These are phyloP conservation scores for Muscina levida DNA, from an alignment of 2,888 invertebrate genomes.

Conservation along the genomic window DNA sequence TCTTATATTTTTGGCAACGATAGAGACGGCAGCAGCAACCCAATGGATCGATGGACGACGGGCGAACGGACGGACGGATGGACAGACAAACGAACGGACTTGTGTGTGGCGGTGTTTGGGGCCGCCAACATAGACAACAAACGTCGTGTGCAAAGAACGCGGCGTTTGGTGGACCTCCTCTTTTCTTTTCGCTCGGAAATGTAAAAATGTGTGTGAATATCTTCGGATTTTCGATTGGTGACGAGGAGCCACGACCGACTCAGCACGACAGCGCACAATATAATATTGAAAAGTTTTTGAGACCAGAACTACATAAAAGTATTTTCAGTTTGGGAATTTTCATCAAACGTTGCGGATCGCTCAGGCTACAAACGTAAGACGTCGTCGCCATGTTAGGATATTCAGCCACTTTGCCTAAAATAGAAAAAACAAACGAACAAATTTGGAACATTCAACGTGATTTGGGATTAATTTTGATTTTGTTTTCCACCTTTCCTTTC, in stretches of 20 bases:
- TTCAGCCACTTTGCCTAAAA: conserved; percentile 14
- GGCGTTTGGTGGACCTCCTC: conserved; percentile 6
- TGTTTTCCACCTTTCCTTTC: conserved; percentile 69
- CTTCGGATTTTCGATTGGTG: conserved; percentile 31
- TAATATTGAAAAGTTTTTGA: conserved; percentile 67
- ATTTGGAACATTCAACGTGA: no score
- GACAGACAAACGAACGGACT: conserved; percentile 63
- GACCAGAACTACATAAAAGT: conserved; percentile 77
- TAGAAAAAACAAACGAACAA: conserved; percentile 2
- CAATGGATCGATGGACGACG: conserved; percentile 14
- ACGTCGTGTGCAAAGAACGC: conserved; percentile 65
- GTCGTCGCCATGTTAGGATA: conserved; percentile 15
- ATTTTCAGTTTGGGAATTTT: conserved; percentile 78
- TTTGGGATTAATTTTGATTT: conserved; percentile 2
- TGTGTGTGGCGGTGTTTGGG: conserved; percentile 66
- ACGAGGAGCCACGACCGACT: conserved; percentile 48
- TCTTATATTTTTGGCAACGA: conserved; percentile 77
- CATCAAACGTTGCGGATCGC: conserved; percentile 74
- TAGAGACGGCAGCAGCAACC: conserved; percentile 67
- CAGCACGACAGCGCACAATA: conserved; percentile 50
- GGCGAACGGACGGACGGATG: background rate
- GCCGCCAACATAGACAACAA: conserved; percentile 68
- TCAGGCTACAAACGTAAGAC: conserved; percentile 68
- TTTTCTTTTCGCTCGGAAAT: conserved; percentile 36
- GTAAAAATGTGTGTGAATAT: conserved; percentile 64